Percentiles rank a stretch among this genome's conserved stretches.
Evolutionary conservation across 1,140 invertebrate species (phyloP).

Genomic region (Dufourea novaeangliae): DNA sequence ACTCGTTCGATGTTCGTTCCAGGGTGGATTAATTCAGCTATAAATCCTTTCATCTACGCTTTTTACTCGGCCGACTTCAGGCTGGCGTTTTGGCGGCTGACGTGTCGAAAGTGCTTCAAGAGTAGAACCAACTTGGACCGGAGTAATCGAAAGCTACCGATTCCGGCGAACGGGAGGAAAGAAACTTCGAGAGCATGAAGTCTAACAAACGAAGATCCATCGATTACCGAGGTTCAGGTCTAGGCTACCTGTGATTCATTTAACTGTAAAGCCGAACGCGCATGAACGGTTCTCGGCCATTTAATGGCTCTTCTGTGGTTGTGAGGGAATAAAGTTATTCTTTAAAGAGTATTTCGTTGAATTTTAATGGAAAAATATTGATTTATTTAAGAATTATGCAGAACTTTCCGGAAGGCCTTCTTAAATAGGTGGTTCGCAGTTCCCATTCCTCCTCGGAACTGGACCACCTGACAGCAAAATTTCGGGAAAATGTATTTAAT

Average conservation of each 20-base stretch:
- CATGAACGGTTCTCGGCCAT: not conserved
- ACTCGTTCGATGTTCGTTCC: slow-evolving; percentile 42
- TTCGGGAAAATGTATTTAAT: too few species aligned
- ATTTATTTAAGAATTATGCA: too few species aligned
- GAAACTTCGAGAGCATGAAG: slow-evolving; percentile 65
- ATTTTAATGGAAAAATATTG: too few species aligned
- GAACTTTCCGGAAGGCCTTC: too few species aligned
- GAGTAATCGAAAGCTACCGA: slow-evolving; percentile 55
- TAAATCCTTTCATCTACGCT: slow-evolving; percentile 94
- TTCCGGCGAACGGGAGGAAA: slow-evolving; percentile 60
- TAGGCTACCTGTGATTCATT: slow-evolving; percentile 37
- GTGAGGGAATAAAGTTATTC: not conserved
- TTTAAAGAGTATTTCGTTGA: not conserved
- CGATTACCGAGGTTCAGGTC: not conserved
- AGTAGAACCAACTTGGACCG: slow-evolving; percentile 55
- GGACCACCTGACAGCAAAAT: too few species aligned
- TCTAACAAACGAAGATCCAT: not conserved
- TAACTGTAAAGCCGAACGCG: not conserved
- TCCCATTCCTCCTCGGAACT: too few species aligned
- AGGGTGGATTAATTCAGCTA: slow-evolving; percentile 94
- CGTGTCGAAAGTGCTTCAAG: slow-evolving; percentile 75
- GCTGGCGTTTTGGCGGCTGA: slow-evolving; percentile 91
- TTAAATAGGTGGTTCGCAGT: too few species aligned
- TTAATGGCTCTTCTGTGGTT: not conserved
- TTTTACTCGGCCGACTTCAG: slow-evolving; percentile 93